Evolutionary conservation across 2,888 invertebrate genomes (phyloP).

Genomic region (Adelphocoris suturalis): DNA sequence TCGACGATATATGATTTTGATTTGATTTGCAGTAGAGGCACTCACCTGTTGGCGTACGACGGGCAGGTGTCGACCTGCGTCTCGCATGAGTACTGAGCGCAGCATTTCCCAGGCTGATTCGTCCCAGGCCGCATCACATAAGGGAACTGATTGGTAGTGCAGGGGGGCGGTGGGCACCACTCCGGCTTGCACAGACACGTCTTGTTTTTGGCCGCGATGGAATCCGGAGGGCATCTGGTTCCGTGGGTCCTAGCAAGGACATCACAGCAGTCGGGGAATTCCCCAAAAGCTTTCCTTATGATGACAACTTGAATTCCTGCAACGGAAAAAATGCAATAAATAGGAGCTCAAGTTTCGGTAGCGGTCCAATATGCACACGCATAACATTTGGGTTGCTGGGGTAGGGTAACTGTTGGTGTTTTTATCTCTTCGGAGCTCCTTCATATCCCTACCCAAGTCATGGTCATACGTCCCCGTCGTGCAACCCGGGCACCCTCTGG

Average conservation of each 20-base stretch:
- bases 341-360: no score
- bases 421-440: no score
- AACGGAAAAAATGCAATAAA: neutral
- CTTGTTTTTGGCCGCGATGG: neutral
- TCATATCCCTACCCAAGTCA: no score
- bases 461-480: no score
- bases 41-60: neutral
- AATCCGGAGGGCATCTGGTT: neutral
- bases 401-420: no score
- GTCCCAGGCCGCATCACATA: neutral
- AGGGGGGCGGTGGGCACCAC: neutral
- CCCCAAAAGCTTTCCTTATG: neutral
- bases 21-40: no score
- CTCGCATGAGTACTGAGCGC: neutral
- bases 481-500: no score
- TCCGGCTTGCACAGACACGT: neutral
- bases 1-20: no score
- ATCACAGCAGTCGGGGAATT: slow-evolving; percentile 21
- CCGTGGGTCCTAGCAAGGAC: neutral
- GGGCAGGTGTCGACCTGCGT: neutral
- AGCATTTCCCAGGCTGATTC: neutral
- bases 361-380: no score
- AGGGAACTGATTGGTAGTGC: neutral
- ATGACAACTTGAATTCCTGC: neutral
- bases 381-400: no score